Percentiles rank a stretch among this genome's conserved stretches.
Conservation (phyloP, 1,140 invertebrate species). For the Drepana arcuata region DNA sequence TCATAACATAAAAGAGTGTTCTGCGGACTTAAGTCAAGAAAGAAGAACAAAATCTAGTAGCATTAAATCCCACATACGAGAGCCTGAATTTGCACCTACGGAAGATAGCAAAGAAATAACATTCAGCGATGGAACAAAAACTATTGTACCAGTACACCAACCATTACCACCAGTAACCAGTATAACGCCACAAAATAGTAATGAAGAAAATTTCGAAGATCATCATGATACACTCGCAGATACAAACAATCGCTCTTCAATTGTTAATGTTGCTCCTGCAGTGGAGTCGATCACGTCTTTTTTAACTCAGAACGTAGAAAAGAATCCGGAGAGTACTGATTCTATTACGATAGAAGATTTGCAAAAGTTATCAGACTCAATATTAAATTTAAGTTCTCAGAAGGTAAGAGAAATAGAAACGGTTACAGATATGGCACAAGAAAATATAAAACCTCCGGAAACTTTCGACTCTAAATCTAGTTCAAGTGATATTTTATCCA, state of each 20-base stretch:
- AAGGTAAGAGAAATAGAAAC: no score
- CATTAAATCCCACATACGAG: not conserved
- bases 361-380: constrained; percentile 36
- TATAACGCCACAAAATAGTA: not conserved
- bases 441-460: not conserved
- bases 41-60: not conserved
- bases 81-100: not conserved
- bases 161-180: no score
- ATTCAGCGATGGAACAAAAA: no score
- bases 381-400: constrained; percentile 26
- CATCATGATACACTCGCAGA: not conserved
- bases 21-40: no score
- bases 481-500: not conserved
- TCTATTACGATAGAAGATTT: constrained; percentile 23
- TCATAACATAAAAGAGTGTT: no score
- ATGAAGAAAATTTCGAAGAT: not conserved
- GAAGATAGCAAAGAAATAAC: no score
- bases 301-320: not conserved
- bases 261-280: not conserved
- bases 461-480: constrained; percentile 1
- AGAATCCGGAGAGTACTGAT: constrained; percentile 1
- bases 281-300: no score
- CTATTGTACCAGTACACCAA: no score
- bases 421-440: no score
- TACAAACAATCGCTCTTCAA: not conserved